Evolutionary conservation across 2,797 vertebrate species (phyloP).

Genomic region (Pempheris klunzingeri): DNA sequence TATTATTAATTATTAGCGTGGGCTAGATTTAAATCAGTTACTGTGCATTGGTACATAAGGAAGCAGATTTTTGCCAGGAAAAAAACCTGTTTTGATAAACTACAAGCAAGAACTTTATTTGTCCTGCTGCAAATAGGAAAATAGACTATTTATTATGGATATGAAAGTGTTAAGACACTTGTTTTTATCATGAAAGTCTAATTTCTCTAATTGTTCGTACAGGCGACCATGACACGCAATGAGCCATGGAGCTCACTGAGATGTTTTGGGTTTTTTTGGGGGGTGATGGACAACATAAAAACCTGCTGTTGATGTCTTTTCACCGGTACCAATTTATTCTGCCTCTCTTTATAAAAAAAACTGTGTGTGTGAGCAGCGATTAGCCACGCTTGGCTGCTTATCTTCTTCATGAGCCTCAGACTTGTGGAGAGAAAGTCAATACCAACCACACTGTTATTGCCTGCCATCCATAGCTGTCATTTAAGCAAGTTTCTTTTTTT

Average conservation of each 20-base stretch:
- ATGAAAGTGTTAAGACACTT: neutral
- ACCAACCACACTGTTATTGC: conserved; percentile 11
- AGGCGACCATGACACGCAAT: neutral
- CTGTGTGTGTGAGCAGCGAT: conserved; percentile 17
- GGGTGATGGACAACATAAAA: neutral
- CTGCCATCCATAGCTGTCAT: conserved; percentile 37
- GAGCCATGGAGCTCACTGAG: neutral
- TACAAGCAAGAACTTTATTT: neutral
- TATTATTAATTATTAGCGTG: no score
- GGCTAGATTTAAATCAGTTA: no score
- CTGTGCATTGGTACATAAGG: no score
- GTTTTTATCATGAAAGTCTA: neutral
- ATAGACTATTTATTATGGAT: neutral
- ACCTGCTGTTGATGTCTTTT: neutral
- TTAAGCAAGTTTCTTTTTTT: conserved; percentile 11
- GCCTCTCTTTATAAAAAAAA: conserved; percentile 17
- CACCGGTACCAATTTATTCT: conserved; percentile 8
- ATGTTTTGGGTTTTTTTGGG: neutral
- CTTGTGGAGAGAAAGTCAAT: conserved; percentile 51
- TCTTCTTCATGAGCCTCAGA: conserved; percentile 37
- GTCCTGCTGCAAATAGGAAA: neutral
- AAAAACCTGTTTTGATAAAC: neutral
- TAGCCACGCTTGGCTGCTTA: conserved; percentile 37
- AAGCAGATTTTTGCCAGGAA: neutral
- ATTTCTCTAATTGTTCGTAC: no score